These are phyloP conservation scores for Hippopotamyrus pictus DNA, from an alignment of 2,797 vertebrate genomes.

Conservation along the genomic window DNA sequence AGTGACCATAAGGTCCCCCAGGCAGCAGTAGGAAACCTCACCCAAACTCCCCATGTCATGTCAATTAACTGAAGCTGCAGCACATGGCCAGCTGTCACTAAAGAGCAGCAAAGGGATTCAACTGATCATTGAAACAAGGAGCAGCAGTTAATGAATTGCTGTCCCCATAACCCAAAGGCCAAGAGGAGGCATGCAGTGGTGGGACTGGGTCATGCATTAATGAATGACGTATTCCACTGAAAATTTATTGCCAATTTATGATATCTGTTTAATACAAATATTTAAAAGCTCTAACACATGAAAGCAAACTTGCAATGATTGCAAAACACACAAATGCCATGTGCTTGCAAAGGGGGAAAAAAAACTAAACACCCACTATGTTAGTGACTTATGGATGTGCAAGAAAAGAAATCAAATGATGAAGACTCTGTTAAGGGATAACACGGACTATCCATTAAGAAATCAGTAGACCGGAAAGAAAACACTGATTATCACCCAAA, in stretches of 20 bases:
- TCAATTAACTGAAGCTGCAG: background rate
- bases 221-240: background rate
- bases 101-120: background rate
- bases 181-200: background rate
- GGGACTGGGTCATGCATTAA: background rate
- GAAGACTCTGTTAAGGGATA: background rate
- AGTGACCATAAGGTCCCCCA: background rate
- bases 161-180: background rate
- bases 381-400: background rate
- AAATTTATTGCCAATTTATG: background rate
- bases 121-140: background rate
- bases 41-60: background rate
- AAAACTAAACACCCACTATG: background rate
- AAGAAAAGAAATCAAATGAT: background rate
- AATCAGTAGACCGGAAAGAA: background rate
- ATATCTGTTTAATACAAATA: background rate
- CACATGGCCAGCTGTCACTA: background rate
- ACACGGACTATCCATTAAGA: background rate
- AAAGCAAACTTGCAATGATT: background rate
- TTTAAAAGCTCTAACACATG: background rate
- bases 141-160: background rate
- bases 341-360: background rate
- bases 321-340: background rate
- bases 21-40: background rate
- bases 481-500: background rate